These are phyloP conservation scores for Spialia ferax DNA, from an alignment of 2,888 invertebrate species.

Conservation along the genomic window DNA sequence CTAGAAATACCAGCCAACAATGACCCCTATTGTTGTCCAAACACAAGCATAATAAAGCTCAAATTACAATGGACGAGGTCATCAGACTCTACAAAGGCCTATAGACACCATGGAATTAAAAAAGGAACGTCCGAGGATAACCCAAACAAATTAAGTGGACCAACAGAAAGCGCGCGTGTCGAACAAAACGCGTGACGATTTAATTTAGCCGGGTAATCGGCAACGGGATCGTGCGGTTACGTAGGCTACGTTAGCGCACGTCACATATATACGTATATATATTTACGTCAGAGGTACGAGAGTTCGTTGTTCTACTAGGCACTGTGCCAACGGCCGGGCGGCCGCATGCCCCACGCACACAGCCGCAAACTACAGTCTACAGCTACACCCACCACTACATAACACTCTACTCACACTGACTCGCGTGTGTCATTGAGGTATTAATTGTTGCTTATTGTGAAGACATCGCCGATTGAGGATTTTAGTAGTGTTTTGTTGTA, in stretches of 20 bases:
- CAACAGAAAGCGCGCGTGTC: conserved; percentile 1
- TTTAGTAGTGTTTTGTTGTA: conserved; percentile 41
- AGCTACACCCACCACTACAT: conserved; percentile 49
- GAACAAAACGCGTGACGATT: conserved; percentile 44
- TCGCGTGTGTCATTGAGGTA: conserved; percentile 39
- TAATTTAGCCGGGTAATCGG: conserved; percentile 57
- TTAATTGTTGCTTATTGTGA: conserved; percentile 48
- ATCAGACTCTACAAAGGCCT: conserved; percentile 37
- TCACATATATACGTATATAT: conserved; percentile 50
- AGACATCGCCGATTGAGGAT: conserved; percentile 25
- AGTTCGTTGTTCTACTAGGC: conserved; percentile 85
- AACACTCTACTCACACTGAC: conserved; percentile 44
- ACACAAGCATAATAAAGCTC: conserved; percentile 27
- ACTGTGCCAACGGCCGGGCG: conserved; percentile 84
- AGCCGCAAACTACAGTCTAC: conserved; percentile 1
- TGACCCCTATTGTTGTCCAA: conserved; percentile 26
- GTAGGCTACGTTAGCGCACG: conserved; percentile 62
- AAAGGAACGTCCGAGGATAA: conserved; percentile 21
- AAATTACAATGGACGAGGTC: conserved; percentile 37
- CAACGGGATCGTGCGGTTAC: conserved; percentile 66
- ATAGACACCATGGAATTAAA: conserved; percentile 35
- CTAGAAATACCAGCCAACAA: conserved; percentile 30
- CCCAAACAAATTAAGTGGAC: conserved; percentile 25
- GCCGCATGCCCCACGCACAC: conserved; percentile 65
- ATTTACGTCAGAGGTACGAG: conserved; percentile 55